Evolutionary conservation across 2,113 vertebrate genomes (phyloP), one percentile per base, ranked within the genome.

Genomic region (Nothobranchius furzeri): DNA sequence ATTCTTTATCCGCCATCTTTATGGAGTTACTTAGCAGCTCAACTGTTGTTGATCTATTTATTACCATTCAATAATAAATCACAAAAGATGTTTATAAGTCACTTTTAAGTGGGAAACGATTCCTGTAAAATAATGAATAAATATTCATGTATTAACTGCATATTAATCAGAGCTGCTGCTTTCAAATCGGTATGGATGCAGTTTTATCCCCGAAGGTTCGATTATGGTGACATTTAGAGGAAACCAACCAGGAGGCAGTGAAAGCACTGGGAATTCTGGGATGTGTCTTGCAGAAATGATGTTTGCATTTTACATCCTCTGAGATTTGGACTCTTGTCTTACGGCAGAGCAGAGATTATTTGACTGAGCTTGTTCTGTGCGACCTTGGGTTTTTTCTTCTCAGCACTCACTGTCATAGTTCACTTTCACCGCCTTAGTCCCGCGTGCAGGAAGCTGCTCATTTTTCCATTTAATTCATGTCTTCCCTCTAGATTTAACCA

Each of bases 161-260:
- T 10, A 43, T 17, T 11, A 40, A 56, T 9, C 4, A 40, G 1
- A 40, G 14, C 17, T 57, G 3, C 53, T 3, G 35, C 2, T 30
- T 59, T 47, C 20, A 20, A 45, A 17, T 12, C 9, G 20, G n/a
- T 65, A 49, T 37, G 52, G 37, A 72, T 72, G 52, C 12, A 15
- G 9, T 49, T 53, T 12, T 60, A 24, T 20, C 54, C 47, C 61
- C 52, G 43, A 45, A 8, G 37, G 30, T 48, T 6, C 59, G 53
- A 30, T n/a, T 51, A 70, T 60, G n/a, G 55, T 53, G 40, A 52
- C 65, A 42, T 68, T 73, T 42, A 24, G 43, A 13, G 47, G 25
- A 70, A 59, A 60, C 12, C 49, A 43, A 15, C 1, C 10, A 61
- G 58, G 69, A 71, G 71, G 66, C 51, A 67, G 68, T 59, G 52